Percentiles rank a stretch among this genome's conserved stretches.
phyloP scores from a whole-genome alignment of 2,113 vertebrate genomes.

The Labeo catla region DNA sequence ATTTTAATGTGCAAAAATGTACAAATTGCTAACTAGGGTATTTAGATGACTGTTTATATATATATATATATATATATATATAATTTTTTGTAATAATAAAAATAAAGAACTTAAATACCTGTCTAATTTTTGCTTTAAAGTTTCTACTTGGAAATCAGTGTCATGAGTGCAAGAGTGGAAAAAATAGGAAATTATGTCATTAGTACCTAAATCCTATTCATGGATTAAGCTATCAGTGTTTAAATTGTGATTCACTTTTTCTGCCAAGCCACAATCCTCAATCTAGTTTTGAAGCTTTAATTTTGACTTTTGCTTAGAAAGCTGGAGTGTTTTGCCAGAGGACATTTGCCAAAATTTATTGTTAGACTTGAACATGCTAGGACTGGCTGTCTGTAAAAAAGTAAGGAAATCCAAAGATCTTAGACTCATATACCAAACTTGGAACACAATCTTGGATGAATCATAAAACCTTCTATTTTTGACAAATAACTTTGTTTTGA shows the following conservation, averaged over 20 bases:
- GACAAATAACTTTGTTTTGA: not conserved
- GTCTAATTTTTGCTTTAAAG: not conserved
- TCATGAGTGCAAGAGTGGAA: not conserved
- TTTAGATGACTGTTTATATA: not conserved
- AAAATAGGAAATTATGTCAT: conserved; percentile 15
- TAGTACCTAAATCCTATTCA: not conserved
- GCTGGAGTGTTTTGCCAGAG: conserved; percentile 27
- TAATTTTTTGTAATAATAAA: not conserved
- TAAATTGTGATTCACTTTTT: conserved; percentile 8
- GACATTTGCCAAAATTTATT: conserved; percentile 7
- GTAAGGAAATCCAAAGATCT: not conserved
- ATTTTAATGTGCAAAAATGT: not conserved
- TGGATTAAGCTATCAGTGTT: conserved; percentile 20
- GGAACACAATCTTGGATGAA: conserved; percentile 8
- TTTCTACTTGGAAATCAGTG: not conserved
- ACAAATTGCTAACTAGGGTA: not conserved
- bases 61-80: too few species aligned
- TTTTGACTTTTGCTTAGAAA: not conserved
- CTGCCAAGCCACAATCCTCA: conserved; percentile 38
- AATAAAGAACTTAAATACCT: not conserved
- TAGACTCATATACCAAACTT: not conserved
- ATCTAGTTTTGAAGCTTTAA: conserved; percentile 1
- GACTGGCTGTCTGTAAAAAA: not conserved
- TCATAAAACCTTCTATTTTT: not conserved
- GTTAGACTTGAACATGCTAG: conserved; percentile 23